Evolutionary conservation across 2,888 invertebrate genomes (phyloP).

Genomic region (Chymomyza amoena): DNA sequence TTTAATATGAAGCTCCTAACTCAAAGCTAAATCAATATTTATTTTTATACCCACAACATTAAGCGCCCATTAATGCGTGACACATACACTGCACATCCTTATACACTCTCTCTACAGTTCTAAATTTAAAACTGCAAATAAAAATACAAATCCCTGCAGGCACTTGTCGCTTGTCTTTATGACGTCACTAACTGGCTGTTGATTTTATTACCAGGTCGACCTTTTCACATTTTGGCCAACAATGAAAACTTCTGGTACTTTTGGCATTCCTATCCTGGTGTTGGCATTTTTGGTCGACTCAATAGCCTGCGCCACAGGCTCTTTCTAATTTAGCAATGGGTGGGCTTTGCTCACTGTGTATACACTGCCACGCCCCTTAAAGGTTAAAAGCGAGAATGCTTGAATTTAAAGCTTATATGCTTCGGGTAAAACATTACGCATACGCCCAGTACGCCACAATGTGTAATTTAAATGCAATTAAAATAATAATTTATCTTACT

Average conservation of each 20-base stretch:
- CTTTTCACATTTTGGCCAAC: neutral
- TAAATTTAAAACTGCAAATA: neutral
- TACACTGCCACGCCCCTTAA: conserved; percentile 16
- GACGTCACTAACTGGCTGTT: neutral
- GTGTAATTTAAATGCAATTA: conserved; percentile 72
- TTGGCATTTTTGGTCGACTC: neutral
- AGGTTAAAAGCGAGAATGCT: conserved; percentile 28
- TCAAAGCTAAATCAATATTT: too few species aligned
- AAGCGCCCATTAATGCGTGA: too few species aligned
- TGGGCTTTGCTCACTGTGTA: conserved; percentile 36
- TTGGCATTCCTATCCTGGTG: neutral
- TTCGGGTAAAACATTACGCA: neutral
- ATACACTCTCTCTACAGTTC: neutral
- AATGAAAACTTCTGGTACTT: neutral
- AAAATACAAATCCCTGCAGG: neutral
- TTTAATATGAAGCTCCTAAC: too few species aligned
- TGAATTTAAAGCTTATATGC: conserved; percentile 17
- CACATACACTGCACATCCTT: conserved; percentile 1
- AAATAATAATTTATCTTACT: conserved; percentile 72
- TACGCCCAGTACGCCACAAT: conserved; percentile 33
- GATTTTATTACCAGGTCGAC: neutral
- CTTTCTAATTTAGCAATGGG: conserved; percentile 59
- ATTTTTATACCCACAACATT: too few species aligned
- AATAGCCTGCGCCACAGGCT: conserved; percentile 26
- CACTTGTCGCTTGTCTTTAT: neutral